Evolutionary conservation across 1,140 invertebrate genomes (phyloP), one percentile per base, ranked within the genome.

Genomic region (Mesaphorura yosii): DNA sequence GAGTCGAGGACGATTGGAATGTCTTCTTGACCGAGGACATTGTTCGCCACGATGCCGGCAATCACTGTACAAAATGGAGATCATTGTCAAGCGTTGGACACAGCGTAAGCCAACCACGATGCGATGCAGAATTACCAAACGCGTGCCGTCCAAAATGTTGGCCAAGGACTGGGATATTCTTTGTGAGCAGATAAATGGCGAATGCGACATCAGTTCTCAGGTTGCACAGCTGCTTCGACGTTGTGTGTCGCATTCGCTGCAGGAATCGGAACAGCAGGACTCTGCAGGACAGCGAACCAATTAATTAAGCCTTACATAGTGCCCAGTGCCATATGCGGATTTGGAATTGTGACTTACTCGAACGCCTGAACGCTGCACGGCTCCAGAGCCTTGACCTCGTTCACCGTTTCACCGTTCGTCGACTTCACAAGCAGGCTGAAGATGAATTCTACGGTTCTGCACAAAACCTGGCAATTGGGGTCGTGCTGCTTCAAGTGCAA

Each of bases 191-290:
- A 26, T 23, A 45, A 25, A 53, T 37, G 7, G 40, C 5, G 38
- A 57, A 57, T 3, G 42, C 55, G 1, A 48, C 25, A 50, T 57
- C 55, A 19, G 51, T 57, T 28, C 55, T 47, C 3, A 48, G n/a
- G 10, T 41, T 17, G 4, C 51, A 6, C n/a, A 25, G 4, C 14
- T 28, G 19, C 29, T 57, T 51, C 1, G 48, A 51, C 2, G 28
- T 19, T 15, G 20, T 22, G 5, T 12, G n/a, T 4, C 12, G 22
- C 42, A 56, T 10, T 31, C 42, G 31, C 19, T 39, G n/a, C 7
- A 37, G 23, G 17, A 56, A 51, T 37, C 54, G 17, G 22, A 34
- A 6, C 7, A 51, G 41, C 14, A 56, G 42, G 7, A 45, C 29
- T 25, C 53, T 55, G 38, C 28, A 19, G 15, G 34, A 51, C 26